Conservation (phyloP, 2,888 invertebrate species). For the Catocala sponsa region DNA sequence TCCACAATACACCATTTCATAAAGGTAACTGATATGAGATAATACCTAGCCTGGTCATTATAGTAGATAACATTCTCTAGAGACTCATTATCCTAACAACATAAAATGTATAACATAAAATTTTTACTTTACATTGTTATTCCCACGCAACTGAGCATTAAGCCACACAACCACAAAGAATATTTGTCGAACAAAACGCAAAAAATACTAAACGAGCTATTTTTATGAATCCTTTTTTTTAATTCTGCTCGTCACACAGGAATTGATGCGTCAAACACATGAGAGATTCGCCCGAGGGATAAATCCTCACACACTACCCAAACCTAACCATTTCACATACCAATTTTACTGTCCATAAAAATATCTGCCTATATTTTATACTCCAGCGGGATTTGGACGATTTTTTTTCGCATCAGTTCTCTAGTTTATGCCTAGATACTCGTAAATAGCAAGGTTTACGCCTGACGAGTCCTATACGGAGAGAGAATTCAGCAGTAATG, state of each 20-base stretch:
- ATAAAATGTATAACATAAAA: background rate
- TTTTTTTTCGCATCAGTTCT: slow-evolving; percentile 58
- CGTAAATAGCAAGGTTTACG: slow-evolving; percentile 28
- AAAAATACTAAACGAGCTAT: slow-evolving; percentile 19
- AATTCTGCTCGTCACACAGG: slow-evolving; percentile 41
- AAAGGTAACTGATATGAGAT: background rate
- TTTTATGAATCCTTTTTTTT: slow-evolving; percentile 27
- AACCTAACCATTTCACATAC: slow-evolving; percentile 66
- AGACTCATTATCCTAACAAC: slow-evolving; percentile 1
- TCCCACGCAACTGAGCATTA: slow-evolving; percentile 6
- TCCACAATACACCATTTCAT: too few species aligned
- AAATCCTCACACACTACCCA: slow-evolving; percentile 49
- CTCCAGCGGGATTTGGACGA: slow-evolving; percentile 57
- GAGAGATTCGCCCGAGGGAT: slow-evolving; percentile 34
- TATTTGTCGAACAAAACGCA: slow-evolving; percentile 17
- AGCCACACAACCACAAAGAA: slow-evolving; percentile 16
- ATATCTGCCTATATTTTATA: slow-evolving; percentile 70
- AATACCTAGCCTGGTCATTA: background rate
- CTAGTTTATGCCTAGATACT: slow-evolving; percentile 32
- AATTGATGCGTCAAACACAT: slow-evolving; percentile 46
- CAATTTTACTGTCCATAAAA: slow-evolving; percentile 74
- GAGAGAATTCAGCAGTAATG: slow-evolving; percentile 11
- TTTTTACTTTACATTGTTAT: background rate
- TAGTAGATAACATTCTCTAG: background rate
- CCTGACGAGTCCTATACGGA: background rate